phyloP scores from a whole-genome alignment of 2,113 vertebrate species.

The Lampris megalopsis region DNA sequence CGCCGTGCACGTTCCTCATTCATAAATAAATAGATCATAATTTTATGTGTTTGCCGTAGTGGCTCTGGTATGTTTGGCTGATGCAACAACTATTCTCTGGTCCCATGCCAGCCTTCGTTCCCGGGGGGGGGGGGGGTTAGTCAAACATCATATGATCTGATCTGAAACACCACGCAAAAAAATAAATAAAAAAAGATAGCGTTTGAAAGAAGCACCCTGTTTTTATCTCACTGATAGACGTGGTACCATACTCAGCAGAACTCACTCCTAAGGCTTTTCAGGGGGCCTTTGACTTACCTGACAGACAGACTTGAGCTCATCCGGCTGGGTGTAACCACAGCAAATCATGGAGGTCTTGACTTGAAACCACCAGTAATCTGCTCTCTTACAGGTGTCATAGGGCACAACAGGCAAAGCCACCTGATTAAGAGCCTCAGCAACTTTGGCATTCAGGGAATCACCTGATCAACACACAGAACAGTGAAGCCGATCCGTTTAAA shows the following conservation, averaged over 20 bases:
- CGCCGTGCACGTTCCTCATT: too few species aligned
- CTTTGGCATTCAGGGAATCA: constrained; percentile 74
- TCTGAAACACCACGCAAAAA: too few species aligned
- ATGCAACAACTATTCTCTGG: too few species aligned
- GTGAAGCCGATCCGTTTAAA: not conserved
- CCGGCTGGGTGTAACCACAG: constrained; percentile 80
- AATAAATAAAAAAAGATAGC: too few species aligned
- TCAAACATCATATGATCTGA: not conserved
- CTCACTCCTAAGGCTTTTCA: not conserved
- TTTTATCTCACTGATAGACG: not conserved
- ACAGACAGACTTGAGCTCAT: constrained; percentile 83
- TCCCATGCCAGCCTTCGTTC: too few species aligned
- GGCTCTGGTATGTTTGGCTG: too few species aligned
- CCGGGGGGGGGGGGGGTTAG: too few species aligned
- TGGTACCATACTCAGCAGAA: not conserved
- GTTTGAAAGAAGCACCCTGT: not conserved
- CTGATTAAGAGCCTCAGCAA: constrained; percentile 80
- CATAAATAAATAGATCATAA: too few species aligned
- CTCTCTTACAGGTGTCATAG: constrained; percentile 78
- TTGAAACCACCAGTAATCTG: constrained; percentile 87
- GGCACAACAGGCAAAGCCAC: constrained; percentile 81
- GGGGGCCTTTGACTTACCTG: constrained; percentile 65
- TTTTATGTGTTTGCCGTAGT: too few species aligned
- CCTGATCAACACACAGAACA: constrained; percentile 58
- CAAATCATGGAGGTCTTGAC: constrained; percentile 85